Evolutionary conservation across 2,797 vertebrate species (phyloP).

Genomic region (Chelmon rostratus): DNA sequence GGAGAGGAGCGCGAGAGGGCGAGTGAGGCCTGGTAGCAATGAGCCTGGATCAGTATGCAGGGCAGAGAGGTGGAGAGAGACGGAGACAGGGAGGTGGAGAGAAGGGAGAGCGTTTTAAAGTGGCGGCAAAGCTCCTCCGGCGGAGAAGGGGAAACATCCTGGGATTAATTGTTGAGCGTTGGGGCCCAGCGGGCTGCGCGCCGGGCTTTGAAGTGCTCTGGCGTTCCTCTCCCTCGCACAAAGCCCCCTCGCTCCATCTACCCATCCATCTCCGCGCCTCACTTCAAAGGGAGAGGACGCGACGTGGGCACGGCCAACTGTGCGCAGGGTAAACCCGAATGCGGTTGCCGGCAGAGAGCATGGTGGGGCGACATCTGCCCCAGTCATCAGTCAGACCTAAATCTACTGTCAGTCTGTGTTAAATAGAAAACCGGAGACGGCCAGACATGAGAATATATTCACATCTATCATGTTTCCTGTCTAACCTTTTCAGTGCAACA

Average conservation of each 20-base stretch:
- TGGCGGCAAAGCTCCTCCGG: constrained; percentile 60
- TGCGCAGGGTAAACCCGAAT: constrained; percentile 35
- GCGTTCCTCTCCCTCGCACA: constrained; percentile 62
- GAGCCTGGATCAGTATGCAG: constrained; percentile 56
- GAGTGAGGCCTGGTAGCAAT: constrained; percentile 9
- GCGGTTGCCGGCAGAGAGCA: constrained; percentile 40
- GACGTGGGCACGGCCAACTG: constrained; percentile 55
- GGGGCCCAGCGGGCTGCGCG: constrained; percentile 69
- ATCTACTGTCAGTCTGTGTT: constrained; percentile 36
- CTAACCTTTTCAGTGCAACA: constrained; percentile 60
- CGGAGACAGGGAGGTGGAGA: constrained; percentile 26
- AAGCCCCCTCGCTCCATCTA: constrained; percentile 60
- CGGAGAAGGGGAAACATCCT: constrained; percentile 70
- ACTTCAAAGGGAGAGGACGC: constrained; percentile 75
- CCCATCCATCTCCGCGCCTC: constrained; percentile 66
- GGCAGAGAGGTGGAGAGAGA: constrained; percentile 11
- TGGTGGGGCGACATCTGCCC: constrained; percentile 55
- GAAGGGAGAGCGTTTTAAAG: constrained; percentile 65
- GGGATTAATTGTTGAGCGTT: constrained; percentile 77
- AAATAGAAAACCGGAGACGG: constrained; percentile 10
- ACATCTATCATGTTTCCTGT: constrained; percentile 44
- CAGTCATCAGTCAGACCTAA: constrained; percentile 43
- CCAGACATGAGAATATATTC: constrained; percentile 25
- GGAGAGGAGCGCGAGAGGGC: constrained; percentile 15
- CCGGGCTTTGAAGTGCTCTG: constrained; percentile 80